phyloP scores from a whole-genome alignment of 2,888 invertebrate species.

The Limulus polyphemus region DNA sequence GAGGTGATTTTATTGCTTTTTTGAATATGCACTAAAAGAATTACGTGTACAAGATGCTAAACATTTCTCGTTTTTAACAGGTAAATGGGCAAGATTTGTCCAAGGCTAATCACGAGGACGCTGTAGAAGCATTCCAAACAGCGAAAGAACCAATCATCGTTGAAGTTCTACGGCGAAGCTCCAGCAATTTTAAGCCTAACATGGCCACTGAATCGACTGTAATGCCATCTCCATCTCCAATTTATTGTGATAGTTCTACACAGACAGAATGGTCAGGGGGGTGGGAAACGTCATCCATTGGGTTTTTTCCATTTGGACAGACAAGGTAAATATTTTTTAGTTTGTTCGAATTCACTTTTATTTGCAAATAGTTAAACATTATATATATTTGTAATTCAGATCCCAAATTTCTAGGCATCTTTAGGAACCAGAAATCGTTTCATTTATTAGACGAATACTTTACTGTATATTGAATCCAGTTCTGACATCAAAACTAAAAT shows the following conservation, averaged over 20 bases:
- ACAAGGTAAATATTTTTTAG: background rate
- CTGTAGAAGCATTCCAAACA: slow-evolving; percentile 36
- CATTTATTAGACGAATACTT: too few relatives aligned
- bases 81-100: slow-evolving; percentile 38
- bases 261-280: slow-evolving; percentile 24
- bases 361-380: too few relatives aligned
- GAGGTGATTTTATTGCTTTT: background rate
- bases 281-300: slow-evolving; percentile 16
- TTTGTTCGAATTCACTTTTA: too few relatives aligned
- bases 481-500: too few relatives aligned
- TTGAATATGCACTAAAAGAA: background rate
- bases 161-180: slow-evolving; percentile 33
- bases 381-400: too few relatives aligned
- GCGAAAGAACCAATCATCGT: slow-evolving; percentile 38
- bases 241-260: slow-evolving; percentile 16
- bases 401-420: too few relatives aligned
- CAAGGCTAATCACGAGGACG: slow-evolving; percentile 37
- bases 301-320: slow-evolving; percentile 15
- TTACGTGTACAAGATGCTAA: background rate
- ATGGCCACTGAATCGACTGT: slow-evolving; percentile 6
- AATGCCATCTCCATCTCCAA: slow-evolving; percentile 5
- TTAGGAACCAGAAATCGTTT: too few relatives aligned
- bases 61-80: slow-evolving; percentile 27
- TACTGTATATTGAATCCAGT: too few relatives aligned
- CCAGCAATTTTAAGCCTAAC: slow-evolving; percentile 1